Evolutionary conservation across 1,140 invertebrate species (phyloP).

Genomic region (Nasonia giraulti): DNA sequence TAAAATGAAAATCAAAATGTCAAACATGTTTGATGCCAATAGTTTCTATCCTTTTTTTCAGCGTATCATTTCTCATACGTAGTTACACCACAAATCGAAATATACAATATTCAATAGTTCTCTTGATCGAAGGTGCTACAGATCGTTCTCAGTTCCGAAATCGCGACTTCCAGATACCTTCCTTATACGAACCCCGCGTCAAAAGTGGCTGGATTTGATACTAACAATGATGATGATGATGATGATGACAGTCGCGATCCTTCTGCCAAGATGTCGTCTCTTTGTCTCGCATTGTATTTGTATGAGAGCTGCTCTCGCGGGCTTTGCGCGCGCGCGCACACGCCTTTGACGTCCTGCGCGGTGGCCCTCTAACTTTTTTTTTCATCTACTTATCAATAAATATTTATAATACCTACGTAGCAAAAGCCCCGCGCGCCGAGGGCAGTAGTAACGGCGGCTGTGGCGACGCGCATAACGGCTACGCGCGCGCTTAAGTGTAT

Average conservation of each 20-base stretch:
- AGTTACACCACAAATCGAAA: conserved; percentile 32
- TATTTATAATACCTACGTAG: conserved; percentile 52
- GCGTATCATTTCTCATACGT: conserved; percentile 5
- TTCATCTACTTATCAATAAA: conserved; percentile 51
- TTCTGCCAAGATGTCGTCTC: neutral
- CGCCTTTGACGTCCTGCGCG: neutral
- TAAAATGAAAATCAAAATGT: conserved; percentile 16
- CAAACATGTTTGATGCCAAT: conserved; percentile 5
- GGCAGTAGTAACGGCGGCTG: conserved; percentile 18
- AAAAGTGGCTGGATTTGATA: conserved; percentile 26
- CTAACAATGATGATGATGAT: neutral
- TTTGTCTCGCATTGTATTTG: neutral
- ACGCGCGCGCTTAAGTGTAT: conserved; percentile 36
- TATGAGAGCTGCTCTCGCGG: neutral
- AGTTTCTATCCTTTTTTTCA: neutral
- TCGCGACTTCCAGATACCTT: conserved; percentile 22
- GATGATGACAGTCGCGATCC: conserved; percentile 12
- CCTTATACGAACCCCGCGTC: conserved; percentile 17
- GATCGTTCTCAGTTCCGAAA: conserved; percentile 1
- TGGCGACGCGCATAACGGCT: conserved; percentile 4
- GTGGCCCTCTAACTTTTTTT: conserved; percentile 2
- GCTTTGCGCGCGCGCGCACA: neutral
- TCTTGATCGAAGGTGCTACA: neutral
- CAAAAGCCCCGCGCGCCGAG: conserved; percentile 13
- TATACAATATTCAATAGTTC: conserved; percentile 20